Evolutionary conservation across 2,797 vertebrate genomes (phyloP).

Genomic region (Rhinella marina): DNA sequence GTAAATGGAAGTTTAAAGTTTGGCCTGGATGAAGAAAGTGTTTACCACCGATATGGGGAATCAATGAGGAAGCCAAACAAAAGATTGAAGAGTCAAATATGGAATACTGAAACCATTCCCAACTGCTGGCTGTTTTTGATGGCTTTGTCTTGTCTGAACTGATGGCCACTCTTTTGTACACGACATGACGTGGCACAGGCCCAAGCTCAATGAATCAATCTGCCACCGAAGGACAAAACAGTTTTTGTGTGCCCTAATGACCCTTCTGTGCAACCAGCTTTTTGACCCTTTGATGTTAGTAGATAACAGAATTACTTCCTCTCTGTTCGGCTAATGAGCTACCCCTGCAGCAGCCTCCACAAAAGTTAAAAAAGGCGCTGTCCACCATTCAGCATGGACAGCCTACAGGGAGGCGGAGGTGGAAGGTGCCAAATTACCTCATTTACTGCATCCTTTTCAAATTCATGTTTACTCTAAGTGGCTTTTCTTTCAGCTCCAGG

Average conservation of each 20-base stretch:
- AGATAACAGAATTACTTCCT: conserved; percentile 66
- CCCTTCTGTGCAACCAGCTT: conserved; percentile 39
- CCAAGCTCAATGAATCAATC: conserved; percentile 62
- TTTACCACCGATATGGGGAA: not conserved
- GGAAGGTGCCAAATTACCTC: conserved; percentile 56
- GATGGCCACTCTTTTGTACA: conserved; percentile 37
- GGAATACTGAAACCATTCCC: not conserved
- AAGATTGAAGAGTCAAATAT: not conserved
- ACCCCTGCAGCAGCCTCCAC: conserved; percentile 61
- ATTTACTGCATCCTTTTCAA: conserved; percentile 60
- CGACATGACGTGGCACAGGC: conserved; percentile 60
- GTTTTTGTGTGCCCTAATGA: conserved; percentile 60
- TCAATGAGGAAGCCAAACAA: not conserved
- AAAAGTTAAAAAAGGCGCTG: conserved; percentile 21
- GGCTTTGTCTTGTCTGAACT: conserved; percentile 65
- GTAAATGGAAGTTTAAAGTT: not conserved
- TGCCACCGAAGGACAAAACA: conserved; percentile 65
- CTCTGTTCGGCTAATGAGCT: conserved; percentile 59
- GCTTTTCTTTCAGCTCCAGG: conserved; percentile 64
- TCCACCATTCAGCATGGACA: conserved; percentile 40
- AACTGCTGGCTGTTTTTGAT: conserved; percentile 61
- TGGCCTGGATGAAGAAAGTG: not conserved
- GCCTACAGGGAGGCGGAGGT: conserved; percentile 21
- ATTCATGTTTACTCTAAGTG: conserved; percentile 60
- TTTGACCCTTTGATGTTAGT: conserved; percentile 62